Evolutionary conservation across 2,888 invertebrate species (phyloP), one percentile per base, ranked within the genome.

Genomic region (Agrochola lychnidis): DNA sequence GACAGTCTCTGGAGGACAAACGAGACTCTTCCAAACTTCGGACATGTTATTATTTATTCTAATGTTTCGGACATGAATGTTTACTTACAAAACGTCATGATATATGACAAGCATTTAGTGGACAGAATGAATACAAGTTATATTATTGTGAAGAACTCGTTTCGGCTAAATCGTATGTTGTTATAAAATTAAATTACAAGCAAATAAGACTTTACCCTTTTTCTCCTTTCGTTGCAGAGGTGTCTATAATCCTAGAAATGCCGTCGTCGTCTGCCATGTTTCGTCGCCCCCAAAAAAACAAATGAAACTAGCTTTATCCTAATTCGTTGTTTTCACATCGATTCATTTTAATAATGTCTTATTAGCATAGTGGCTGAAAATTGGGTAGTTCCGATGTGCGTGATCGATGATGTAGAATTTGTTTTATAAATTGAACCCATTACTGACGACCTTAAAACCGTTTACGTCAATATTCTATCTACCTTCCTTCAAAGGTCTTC

Each of bases 21-120:
- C 36, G 57, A 74, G 53, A 22, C 40, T 22, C 14, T 53, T 70
- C 14, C 53, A 25, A 66, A 40, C 25, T 72, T 76, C 57, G 40
- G 57, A 74, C 51, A 63, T 72, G 57, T 59, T 70, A 67, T 80
- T 61, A 75, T 66, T 84, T 80, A 80, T 84, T 84, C 16, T 62
- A 40, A 84, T 56, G 61, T 66, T 62, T 70, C 30, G 22, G 64
- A 73, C 73, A n/a, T n/a, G 14, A 3, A 36, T 69, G 59, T 64
- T 72, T 82, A 36, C 64, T 76, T 81, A 36, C 14, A 42, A 51
- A 74, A 22, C 19, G 59, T 36, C 14, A 14, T 22, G 12, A 42
- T 74, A 42, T 74, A 42, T 30, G 56, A 42, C n/a, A 57, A 16
- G 19, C 12, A 25, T 64, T 64, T 25, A 4, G 63, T 64, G 51